Evolutionary conservation across 2,888 invertebrate genomes (phyloP).

Genomic region (Agonopterix heracliana): DNA sequence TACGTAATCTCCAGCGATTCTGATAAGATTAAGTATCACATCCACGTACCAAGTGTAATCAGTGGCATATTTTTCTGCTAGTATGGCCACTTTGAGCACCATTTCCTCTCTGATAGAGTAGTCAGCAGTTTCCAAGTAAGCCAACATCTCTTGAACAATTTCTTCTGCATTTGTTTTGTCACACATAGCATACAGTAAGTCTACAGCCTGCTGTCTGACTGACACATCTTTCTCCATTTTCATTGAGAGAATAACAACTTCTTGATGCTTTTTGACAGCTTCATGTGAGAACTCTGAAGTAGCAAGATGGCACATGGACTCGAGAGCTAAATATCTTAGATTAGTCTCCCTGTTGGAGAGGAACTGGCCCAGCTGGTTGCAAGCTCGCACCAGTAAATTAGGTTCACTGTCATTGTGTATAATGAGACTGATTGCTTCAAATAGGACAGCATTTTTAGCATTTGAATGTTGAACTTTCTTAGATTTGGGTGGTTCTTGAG

Average conservation of each 20-base stretch:
- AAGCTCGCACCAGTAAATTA: conserved; percentile 96
- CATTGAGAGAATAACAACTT: conserved; percentile 98
- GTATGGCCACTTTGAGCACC: conserved; percentile 99
- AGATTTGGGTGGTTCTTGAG: conserved; percentile 99
- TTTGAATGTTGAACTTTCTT: conserved; percentile 99
- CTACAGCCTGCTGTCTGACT: conserved; percentile 98
- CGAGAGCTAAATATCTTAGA: conserved; percentile 96
- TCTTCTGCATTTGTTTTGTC: conserved; percentile 99
- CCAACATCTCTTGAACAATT: conserved; percentile 99
- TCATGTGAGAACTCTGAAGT: conserved; percentile 99
- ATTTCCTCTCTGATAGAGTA: conserved; percentile 99
- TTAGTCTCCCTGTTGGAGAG: conserved; percentile 98
- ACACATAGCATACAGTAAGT: conserved; percentile 99
- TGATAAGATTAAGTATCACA: conserved; percentile 98
- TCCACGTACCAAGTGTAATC: conserved; percentile 99
- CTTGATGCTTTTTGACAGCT: conserved; percentile 99
- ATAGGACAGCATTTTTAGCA: conserved; percentile 99
- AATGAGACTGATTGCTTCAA: conserved; percentile 99
- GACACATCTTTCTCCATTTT: conserved; percentile 99
- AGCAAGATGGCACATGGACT: conserved; percentile 99
- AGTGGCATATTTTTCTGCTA: conserved; percentile 99
- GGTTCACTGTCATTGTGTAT: conserved; percentile 99
- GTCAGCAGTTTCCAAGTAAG: conserved; percentile 99
- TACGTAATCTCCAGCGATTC: conserved; percentile 99
- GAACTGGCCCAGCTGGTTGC: conserved; percentile 99